Evolutionary conservation across 2,888 invertebrate genomes (phyloP).

Genomic region (Hermaeophaga mercurialis): DNA sequence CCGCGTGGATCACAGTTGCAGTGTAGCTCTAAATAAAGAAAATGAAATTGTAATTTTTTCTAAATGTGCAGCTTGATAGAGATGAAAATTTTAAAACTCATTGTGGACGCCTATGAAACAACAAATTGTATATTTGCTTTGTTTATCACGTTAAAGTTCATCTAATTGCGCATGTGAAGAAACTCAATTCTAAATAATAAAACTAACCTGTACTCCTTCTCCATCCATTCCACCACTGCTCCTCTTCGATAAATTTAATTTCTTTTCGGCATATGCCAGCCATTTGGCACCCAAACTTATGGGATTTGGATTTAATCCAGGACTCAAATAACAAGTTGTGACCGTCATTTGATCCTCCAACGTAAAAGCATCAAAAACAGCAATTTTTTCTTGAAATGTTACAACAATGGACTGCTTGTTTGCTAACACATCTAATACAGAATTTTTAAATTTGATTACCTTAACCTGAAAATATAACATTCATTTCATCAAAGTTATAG

Average conservation of each 20-base stretch:
- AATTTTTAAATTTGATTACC: conserved; percentile 90
- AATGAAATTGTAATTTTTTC: neutral
- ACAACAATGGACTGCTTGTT: conserved; percentile 87
- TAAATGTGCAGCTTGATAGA: too few species aligned
- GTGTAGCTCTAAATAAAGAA: conserved; percentile 77
- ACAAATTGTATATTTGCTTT: too few species aligned
- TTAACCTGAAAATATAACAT: conserved; percentile 68
- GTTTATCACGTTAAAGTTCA: too few species aligned
- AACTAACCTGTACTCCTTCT: conserved; percentile 55
- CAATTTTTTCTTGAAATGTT: conserved; percentile 87
- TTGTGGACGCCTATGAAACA: too few species aligned
- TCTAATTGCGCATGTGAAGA: too few species aligned
- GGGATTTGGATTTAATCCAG: conserved; percentile 81
- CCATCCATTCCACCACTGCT: conserved; percentile 86
- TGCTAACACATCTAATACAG: conserved; percentile 85
- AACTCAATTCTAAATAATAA: neutral
- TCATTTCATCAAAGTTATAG: too few species aligned
- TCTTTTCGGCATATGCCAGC: conserved; percentile 87
- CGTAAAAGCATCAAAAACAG: conserved; percentile 87
- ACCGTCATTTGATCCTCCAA: conserved; percentile 86
- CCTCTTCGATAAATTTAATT: conserved; percentile 75
- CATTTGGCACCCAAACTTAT: conserved; percentile 85
- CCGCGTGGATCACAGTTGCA: conserved; percentile 92
- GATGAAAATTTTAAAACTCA: too few species aligned
- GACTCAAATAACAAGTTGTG: conserved; percentile 88